phyloP scores from a whole-genome alignment of 2,113 vertebrate genomes.

The Neolamprologus longior region DNA sequence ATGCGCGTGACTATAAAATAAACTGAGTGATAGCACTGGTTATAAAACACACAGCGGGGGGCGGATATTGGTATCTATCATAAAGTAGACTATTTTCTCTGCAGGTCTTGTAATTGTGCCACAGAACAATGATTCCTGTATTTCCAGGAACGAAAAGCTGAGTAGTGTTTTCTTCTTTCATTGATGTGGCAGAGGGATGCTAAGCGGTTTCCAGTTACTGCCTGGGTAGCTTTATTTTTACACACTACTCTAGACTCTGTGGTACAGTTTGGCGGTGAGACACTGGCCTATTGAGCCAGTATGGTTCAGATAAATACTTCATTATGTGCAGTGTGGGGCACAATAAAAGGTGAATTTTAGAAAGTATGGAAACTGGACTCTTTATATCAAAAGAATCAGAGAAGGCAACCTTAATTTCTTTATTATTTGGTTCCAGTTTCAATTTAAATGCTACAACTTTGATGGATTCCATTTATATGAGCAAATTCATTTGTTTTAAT shows the following conservation, averaged over 20 bases:
- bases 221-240: constrained; percentile 50
- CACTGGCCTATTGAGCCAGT: constrained; percentile 43
- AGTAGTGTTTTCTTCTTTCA: constrained; percentile 37
- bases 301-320: constrained; percentile 68
- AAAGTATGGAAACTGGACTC: neutral
- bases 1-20: neutral
- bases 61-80: constrained; percentile 20
- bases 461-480: constrained; percentile 10
- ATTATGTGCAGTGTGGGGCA: constrained; percentile 64
- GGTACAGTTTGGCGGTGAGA: constrained; percentile 23
- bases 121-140: constrained; percentile 49
- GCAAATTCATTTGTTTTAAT: constrained; percentile 65
- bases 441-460: neutral
- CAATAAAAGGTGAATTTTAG: constrained; percentile 57
- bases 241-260: constrained; percentile 32
- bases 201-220: constrained; percentile 51
- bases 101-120: constrained; percentile 45
- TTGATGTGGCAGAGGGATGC: constrained; percentile 59
- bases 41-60: neutral
- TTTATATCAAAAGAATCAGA: neutral
- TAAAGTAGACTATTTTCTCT: constrained; percentile 16
- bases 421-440: neutral
- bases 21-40: neutral
- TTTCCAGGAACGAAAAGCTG: constrained; percentile 59
- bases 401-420: neutral